A percentile compares a stretch with the other conserved stretches of the same genome.
Evolutionary conservation across 2,797 vertebrate genomes (phyloP).

Genomic region (Sandelia bainsii): DNA sequence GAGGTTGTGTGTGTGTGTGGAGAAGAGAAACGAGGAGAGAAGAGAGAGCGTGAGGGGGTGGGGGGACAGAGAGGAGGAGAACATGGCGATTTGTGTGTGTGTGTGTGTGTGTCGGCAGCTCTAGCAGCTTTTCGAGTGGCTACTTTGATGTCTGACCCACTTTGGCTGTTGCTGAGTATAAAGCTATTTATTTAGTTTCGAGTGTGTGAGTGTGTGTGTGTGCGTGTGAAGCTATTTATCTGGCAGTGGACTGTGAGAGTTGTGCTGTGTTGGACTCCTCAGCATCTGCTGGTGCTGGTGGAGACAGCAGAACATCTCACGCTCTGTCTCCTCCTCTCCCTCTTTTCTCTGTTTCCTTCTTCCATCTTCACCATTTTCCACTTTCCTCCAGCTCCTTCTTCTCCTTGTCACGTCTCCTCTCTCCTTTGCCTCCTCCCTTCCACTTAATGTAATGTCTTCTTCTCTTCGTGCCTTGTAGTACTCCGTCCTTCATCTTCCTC

Average conservation of each 20-base stretch:
- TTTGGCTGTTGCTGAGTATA: constrained; percentile 81
- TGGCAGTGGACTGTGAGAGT: constrained; percentile 63
- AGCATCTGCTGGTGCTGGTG: constrained; percentile 49
- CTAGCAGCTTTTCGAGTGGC: constrained; percentile 79
- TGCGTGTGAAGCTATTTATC: constrained; percentile 70
- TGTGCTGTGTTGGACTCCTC: constrained; percentile 61
- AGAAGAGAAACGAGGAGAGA: constrained; percentile 5
- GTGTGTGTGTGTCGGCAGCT: constrained; percentile 62
- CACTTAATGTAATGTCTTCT: constrained; percentile 44
- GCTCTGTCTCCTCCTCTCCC: constrained; percentile 37
- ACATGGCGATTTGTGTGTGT: constrained; percentile 66
- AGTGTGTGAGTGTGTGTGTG: constrained; percentile 33
- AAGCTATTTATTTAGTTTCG: constrained; percentile 80
- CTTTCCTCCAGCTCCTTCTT: background rate
- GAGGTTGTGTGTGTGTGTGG: constrained; percentile 32
- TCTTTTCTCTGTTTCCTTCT: constrained; percentile 21
- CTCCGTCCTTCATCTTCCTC: constrained; percentile 58
- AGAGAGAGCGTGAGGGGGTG: constrained; percentile 12
- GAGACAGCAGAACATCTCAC: constrained; percentile 64
- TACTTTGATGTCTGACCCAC: constrained; percentile 85
- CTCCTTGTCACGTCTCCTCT: background rate
- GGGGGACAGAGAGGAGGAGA: constrained; percentile 39
- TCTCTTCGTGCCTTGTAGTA: constrained; percentile 51
- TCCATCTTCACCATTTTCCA: constrained; percentile 27
- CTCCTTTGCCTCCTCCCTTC: background rate